Conservation (phyloP, 2,797 vertebrate genomes). For the Pampus argenteus region DNA sequence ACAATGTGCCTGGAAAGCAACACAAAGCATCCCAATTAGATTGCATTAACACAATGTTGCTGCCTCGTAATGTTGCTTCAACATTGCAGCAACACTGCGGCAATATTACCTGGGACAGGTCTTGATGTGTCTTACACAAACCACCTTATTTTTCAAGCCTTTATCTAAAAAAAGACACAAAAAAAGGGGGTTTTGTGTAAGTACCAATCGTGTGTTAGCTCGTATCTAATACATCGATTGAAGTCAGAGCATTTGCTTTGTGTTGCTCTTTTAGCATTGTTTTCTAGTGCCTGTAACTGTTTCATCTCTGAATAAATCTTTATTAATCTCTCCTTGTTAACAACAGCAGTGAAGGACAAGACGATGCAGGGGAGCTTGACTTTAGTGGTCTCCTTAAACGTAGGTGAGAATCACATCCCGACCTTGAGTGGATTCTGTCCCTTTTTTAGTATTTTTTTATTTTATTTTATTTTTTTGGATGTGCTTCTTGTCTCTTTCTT, state of each 20-base stretch:
- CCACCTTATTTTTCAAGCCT: conserved; percentile 80
- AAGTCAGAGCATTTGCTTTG: conserved; percentile 77
- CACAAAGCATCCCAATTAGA: conserved; percentile 85
- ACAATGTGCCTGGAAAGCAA: conserved; percentile 85
- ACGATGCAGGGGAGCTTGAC: conserved; percentile 99
- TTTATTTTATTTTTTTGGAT: conserved; percentile 52
- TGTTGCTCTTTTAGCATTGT: conserved; percentile 84
- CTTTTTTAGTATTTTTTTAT: conserved; percentile 43
- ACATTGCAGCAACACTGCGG: conserved; percentile 81
- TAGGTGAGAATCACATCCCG: conserved; percentile 93
- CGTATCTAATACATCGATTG: conserved; percentile 75
- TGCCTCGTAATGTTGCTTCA: conserved; percentile 81
- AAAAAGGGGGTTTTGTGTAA: conserved; percentile 80
- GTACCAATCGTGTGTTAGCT: conserved; percentile 82
- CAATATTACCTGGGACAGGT: conserved; percentile 70
- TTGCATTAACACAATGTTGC: conserved; percentile 66
- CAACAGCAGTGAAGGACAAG: conserved; percentile 99
- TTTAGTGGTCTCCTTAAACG: conserved; percentile 99
- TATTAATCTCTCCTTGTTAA: conserved; percentile 92
- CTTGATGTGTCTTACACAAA: conserved; percentile 80
- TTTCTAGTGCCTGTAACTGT: conserved; percentile 75
- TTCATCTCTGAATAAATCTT: conserved; percentile 74
- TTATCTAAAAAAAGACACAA: conserved; percentile 61
- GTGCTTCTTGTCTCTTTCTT: conserved; percentile 51
- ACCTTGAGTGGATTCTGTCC: conserved; percentile 61